A percentile compares a stretch with the other conserved stretches of the same genome.
Conservation (phyloP, 2,797 vertebrate species). For the Peromyscus melanophrys region DNA sequence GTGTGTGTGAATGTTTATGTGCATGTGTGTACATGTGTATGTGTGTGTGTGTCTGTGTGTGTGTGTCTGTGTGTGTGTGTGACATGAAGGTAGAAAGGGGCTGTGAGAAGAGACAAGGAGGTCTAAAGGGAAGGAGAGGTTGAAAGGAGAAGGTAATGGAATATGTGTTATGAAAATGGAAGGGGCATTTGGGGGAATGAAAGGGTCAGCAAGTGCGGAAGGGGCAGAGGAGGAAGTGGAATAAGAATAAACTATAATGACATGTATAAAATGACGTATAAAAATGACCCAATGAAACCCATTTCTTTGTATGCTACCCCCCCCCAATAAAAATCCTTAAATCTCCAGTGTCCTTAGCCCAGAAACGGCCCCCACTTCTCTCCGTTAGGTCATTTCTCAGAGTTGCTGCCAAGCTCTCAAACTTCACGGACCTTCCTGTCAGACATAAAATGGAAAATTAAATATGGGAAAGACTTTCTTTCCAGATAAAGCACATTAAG, state of each 20-base stretch:
- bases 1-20: background rate
- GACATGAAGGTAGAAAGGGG: background rate
- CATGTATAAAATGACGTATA: background rate
- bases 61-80: background rate
- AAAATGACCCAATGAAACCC: background rate
- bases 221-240: background rate
- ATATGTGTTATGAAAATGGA: background rate
- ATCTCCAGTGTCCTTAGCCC: background rate
- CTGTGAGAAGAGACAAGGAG: background rate
- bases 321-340: background rate
- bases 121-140: background rate
- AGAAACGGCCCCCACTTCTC: background rate
- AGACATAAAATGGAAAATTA: conserved; percentile 38
- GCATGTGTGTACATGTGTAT: background rate
- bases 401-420: background rate
- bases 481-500: background rate
- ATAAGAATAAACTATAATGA: background rate
- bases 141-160: background rate
- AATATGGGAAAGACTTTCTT: background rate
- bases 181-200: no score
- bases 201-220: background rate
- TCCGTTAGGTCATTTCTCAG: background rate
- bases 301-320: background rate
- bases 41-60: background rate
- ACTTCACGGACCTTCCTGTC: background rate